Base-by-base conservation (phyloP, 2,113 vertebrate species). In the Cisticola juncidis region DNA sequence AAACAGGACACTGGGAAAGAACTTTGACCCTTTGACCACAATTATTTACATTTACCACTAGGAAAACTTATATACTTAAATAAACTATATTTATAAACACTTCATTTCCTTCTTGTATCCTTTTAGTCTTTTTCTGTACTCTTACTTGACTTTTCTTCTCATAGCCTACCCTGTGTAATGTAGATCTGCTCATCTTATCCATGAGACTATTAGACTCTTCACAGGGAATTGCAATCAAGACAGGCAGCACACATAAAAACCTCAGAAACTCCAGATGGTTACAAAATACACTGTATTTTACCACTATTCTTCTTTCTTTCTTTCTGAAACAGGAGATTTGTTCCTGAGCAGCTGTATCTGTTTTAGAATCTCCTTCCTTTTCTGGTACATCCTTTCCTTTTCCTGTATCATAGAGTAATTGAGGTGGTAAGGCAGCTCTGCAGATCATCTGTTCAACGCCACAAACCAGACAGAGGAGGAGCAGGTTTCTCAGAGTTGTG, bases 401-500 rank as follows among this genome's bases (percentile, higher is more conserved):
- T 71, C 20, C 25, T 72, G 0, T 56, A 3, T 28, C 35, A 62
- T 3, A n/a, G 38, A 76, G 26, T 10, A 80, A 50, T 14, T 45
- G 26, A 42, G 21, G 15, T 51, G 51, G 29, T 29, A 93, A 82
- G 31, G 31, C 42, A 57, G 13, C 8, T 76, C 42, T 58, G 47
- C 19, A 82, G n/a, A 53, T 44, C 19, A 40, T 26, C 24, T 53
- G 48, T 19, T 58, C 35, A 83, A 26, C 3, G 2, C 1, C 12
- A 12, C 3, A 3, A 48, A 79, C 10, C 29, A 48, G 42, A 21
- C 19, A n/a, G 8, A 62, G 26, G n/a, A 53, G 66, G 12, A 79
- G 5, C 31, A 65, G 25, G 28, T 48, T 81, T 4, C 7, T 51
- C 14, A 36, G 33, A 38, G 15, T 11, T 0, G 0, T 35, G 9